Base-by-base conservation (phyloP, 30 jellyfish, hydroid and myxozoan species). In the Hydractinia echinata region DNA sequence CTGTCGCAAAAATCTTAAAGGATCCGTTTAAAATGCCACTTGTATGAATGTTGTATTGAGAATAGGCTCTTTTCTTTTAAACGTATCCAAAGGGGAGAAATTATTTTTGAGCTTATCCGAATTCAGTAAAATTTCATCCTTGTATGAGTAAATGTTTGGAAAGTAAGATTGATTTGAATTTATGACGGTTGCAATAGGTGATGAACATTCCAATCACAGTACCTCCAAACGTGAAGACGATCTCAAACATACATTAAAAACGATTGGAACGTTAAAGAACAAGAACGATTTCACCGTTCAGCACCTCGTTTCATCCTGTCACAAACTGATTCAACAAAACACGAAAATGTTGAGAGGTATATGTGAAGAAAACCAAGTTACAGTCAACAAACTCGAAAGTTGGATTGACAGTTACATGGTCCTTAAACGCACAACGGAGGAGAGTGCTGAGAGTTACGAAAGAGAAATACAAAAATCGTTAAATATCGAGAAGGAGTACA, bases 381-480 rank as follows among this genome's bases (percentile, higher is more conserved):
- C 79, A 5, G 53, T 54, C 4, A 30, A 18, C 1, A 77, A 77
- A 66, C 73, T 77, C 4, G 85, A 77, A 54, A 55, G 74, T 21
- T 77, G 85, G 85, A 77, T 77, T 58, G 74, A 77, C 51, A 66
- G 76, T 79, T 77, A 77, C 85, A 77, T 77, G 85, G 60, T 77
- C 39, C 77, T 77, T 7, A 77, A 77, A 30, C 39, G 85, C 19
- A 55, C 39, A 51, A 77, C 73, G 15, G 85, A 77, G 53, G 79
- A 77, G 15, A 61, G 39, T 54, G 53, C 8, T 19, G 85, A 77
- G 55, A 6, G 55, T 8, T 48, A 66, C 82, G 55, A 77, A 51
- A 51, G 85, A 18, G 85, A 77, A 53, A 49, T 54, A 18, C 18
- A 61, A 4, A 61, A 66, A 60, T 77, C 85, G 5, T 18, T 51